A percentile compares a stretch with the other conserved stretches of the same genome.
These are phyloP conservation scores for Nephotettix cincticeps DNA, from an alignment of 1,140 invertebrate species.

Conservation along the genomic window DNA sequence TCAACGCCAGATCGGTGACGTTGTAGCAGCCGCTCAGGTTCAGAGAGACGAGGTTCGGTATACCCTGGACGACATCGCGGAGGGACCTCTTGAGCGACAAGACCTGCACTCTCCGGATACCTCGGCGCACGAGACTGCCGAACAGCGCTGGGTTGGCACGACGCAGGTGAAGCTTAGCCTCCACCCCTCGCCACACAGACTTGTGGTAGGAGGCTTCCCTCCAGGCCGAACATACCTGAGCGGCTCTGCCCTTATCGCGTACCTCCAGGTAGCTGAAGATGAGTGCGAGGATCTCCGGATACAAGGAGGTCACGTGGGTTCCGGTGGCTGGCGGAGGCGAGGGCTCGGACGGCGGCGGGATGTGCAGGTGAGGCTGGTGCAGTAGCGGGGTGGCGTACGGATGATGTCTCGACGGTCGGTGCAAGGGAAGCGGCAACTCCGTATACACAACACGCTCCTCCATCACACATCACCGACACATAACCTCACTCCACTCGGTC, in stretches of 20 bases:
- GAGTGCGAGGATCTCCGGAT: constrained; percentile 88
- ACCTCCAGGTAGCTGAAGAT: constrained; percentile 91
- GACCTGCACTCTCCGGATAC: constrained; percentile 86
- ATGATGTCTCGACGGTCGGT: constrained; percentile 19
- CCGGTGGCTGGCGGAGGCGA: constrained; percentile 49
- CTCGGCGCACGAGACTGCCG: constrained; percentile 78
- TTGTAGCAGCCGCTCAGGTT: constrained; percentile 93
- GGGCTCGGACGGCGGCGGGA: constrained; percentile 43
- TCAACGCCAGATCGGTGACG: constrained; percentile 78
- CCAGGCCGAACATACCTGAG: constrained; percentile 89
- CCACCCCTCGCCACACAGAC: constrained; percentile 90
- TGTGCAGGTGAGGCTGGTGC: constrained; percentile 55
- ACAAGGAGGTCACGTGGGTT: constrained; percentile 83
- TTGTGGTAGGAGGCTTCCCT: constrained; percentile 88
- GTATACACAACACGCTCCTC: constrained; percentile 25
- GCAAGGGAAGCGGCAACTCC: constrained; percentile 22
- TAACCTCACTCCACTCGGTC: constrained; percentile 36
- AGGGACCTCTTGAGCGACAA: constrained; percentile 81
- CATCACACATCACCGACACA: constrained; percentile 16
- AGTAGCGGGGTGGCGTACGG: constrained; percentile 46
- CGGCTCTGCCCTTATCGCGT: constrained; percentile 78
- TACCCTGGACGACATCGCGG: constrained; percentile 79
- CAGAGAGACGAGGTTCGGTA: constrained; percentile 83
- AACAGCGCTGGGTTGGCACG: constrained; percentile 81
- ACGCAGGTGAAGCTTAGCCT: constrained; percentile 85